Conservation (phyloP, 2,888 invertebrate species). For the Yponomeuta evonymella region DNA sequence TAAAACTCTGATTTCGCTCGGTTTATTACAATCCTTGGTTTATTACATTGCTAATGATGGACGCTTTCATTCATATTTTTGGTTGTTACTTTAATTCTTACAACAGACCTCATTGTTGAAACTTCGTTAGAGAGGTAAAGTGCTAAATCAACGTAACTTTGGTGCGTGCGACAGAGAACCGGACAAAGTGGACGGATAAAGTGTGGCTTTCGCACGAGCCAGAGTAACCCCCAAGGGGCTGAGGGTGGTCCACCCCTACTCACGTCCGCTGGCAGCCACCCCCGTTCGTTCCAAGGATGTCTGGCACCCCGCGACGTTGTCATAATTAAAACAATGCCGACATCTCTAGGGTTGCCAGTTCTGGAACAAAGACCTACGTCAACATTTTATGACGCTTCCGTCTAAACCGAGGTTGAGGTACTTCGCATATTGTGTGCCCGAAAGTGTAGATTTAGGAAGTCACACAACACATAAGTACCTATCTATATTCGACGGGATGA, state of each 20-base stretch:
- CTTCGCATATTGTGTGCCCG: not conserved
- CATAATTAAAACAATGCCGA: slow-evolving; percentile 12
- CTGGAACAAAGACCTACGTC: not conserved
- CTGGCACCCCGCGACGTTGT: slow-evolving; percentile 8
- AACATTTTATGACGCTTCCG: not conserved
- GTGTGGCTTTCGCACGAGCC: not conserved
- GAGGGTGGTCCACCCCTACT: not conserved
- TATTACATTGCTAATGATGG: not conserved
- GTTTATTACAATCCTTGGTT: not conserved
- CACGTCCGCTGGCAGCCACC: not conserved
- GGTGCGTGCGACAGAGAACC: no score
- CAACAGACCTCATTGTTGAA: no score
- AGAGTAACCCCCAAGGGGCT: not conserved
- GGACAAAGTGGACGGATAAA: no score
- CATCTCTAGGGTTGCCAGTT: not conserved
- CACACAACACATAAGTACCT: not conserved
- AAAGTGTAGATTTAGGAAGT: not conserved
- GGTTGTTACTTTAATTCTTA: no score
- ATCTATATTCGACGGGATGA: not conserved
- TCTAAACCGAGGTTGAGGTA: not conserved
- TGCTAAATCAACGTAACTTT: no score
- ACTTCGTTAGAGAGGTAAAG: no score
- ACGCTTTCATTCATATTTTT: no score
- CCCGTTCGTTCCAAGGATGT: slow-evolving; percentile 8
- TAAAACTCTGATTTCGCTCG: not conserved